These are phyloP conservation scores for Lamellibrachia columna DNA, from an alignment of 2,888 invertebrate species.

Conservation along the genomic window DNA sequence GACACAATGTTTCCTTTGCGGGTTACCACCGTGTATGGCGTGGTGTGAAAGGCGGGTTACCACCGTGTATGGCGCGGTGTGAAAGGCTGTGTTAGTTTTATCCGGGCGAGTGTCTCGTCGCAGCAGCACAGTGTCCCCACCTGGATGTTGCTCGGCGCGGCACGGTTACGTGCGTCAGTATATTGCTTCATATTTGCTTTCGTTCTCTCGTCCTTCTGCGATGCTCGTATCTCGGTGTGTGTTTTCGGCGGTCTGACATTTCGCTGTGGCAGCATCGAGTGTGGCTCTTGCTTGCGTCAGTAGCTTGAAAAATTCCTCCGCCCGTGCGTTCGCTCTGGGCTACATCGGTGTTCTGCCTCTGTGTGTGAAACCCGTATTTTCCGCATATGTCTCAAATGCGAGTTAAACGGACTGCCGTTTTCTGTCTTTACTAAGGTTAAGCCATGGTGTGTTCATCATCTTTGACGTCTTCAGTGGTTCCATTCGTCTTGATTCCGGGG, in stretches of 20 bases:
- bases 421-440: no score
- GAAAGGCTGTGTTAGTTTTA: not conserved
- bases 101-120: not conserved
- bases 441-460: no score
- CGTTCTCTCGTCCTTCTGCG: not conserved
- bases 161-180: not conserved
- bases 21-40: not conserved
- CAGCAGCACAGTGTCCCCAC: not conserved
- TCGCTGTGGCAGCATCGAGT: not conserved
- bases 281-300: not conserved
- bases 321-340: no score
- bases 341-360: slow-evolving; percentile 20
- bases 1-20: not conserved
- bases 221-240: not conserved
- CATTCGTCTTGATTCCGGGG: not conserved
- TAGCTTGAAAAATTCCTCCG: no score
- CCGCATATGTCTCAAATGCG: no score
- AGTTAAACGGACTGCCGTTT: no score
- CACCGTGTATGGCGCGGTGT: not conserved
- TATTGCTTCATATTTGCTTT: not conserved
- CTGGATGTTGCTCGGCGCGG: not conserved
- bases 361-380: slow-evolving; percentile 17
- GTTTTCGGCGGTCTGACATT: not conserved
- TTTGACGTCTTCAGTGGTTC: no score
- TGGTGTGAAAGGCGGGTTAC: not conserved